Base-by-base conservation (phyloP, 2,113 vertebrate genomes). In the Fulica atra region DNA sequence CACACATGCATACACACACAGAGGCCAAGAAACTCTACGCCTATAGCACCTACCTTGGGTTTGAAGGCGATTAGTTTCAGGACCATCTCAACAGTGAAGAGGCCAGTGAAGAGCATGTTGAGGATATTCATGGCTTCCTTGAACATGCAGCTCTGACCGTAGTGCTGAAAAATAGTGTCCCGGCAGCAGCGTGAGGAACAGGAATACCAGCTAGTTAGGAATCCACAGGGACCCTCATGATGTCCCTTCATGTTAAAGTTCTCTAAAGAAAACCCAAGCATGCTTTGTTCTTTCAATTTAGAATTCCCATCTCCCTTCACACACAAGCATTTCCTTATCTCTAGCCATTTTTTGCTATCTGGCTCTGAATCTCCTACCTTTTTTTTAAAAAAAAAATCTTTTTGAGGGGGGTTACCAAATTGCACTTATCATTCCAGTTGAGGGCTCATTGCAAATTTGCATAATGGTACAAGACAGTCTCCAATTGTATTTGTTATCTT, bases 11-110 rank as follows among this genome's bases (percentile, higher is more conserved):
- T 80, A 86, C 74, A 70, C 66, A 77, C 42, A 35, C 87, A 86
- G 59, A 78, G 64, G 60, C 20, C 71, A 44, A 73, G 69, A n/a
- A 64, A 90, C 19, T 40, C 74, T 36, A 35, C 3, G 25, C 42
- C 78, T 78, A 57, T 18, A 85, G 93, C 94, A 95, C 98, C 80
- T 99, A 99, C 99, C 99, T 99, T 99, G 96, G 99, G 99, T 96
- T 99, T 99, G 98, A 99, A 99, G 98, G 99, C 99, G n/a, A 99
- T 99, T 92, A 99, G 98, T 84, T 99, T 99, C 92, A 99, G 98
- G 96, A 99, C 98, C 99, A 99, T 99, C 98, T 99, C 99, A 86
- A 99, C 99, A 4, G 99, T 99, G 98, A 99, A 99, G 95, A 99
- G 99, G 57, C 99, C 99, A 5, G 99, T 99, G 98, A 99, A 99